Percentiles rank a stretch among this genome's conserved stretches.
Conservation (phyloP, 2,888 invertebrate genomes). For the Eugnorisma glareosa region DNA sequence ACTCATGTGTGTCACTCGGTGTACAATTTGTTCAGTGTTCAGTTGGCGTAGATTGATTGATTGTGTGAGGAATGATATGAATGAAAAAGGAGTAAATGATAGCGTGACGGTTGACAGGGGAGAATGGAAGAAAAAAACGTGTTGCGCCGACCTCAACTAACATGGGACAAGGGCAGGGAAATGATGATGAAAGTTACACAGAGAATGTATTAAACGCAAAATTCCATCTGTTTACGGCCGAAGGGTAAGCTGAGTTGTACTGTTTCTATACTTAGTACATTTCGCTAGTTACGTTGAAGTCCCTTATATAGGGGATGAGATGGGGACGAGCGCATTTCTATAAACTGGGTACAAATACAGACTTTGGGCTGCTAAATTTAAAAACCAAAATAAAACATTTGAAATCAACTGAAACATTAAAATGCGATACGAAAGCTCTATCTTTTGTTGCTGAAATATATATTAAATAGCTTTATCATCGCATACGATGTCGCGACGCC, state of each 20-base stretch:
- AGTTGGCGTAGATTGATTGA: no score
- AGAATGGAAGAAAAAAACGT: neutral
- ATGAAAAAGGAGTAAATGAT: neutral
- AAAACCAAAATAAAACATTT: slow-evolving; percentile 4
- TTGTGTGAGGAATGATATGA: neutral
- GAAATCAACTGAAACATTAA: neutral
- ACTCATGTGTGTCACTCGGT: neutral
- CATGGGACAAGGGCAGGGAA: no score
- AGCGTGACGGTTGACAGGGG: neutral
- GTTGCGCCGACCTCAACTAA: neutral
- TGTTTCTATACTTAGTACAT: no score
- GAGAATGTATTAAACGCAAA: neutral
- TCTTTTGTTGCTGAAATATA: slow-evolving; percentile 43
- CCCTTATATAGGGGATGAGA: neutral
- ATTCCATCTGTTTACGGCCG: neutral
- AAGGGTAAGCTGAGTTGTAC: neutral
- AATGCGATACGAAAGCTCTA: neutral
- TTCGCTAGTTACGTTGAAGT: no score
- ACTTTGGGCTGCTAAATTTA: neutral
- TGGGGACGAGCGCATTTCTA: neutral
- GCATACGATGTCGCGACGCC: slow-evolving; percentile 38
- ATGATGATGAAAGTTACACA: no score
- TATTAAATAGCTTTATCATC: slow-evolving; percentile 54
- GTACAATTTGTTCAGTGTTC: neutral
- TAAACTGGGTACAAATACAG: neutral